Evolutionary conservation across 2,113 vertebrate species (phyloP).

Genomic region (Rhea americana): DNA sequence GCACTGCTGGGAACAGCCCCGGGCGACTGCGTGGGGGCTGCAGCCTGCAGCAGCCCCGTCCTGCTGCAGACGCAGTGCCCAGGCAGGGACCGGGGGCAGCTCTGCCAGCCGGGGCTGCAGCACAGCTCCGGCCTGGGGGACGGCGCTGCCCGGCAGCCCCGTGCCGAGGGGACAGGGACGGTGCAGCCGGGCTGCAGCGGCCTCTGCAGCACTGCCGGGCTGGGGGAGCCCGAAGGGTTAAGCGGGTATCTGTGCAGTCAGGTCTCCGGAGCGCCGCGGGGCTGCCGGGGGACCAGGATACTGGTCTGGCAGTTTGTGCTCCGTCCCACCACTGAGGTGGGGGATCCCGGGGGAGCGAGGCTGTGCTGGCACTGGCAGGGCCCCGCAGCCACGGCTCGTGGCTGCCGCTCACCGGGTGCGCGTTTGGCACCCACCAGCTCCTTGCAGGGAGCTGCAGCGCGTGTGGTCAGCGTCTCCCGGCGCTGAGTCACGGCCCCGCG

Average conservation of each 20-base stretch:
- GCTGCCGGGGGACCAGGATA: fast-evolving
- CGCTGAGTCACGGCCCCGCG: background rate
- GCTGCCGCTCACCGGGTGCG: background rate
- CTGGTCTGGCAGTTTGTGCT: fast-evolving
- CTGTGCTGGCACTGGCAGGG: background rate
- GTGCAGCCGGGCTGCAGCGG: fast-evolving
- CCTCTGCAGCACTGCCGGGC: background rate
- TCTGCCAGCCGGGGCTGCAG: no score
- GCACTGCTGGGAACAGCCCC: no score
- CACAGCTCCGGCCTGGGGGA: no score
- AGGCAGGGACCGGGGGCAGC: no score
- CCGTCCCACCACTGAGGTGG: fast-evolving
- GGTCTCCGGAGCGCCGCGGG: fast-evolving
- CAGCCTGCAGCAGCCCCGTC: no score
- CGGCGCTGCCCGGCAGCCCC: no score
- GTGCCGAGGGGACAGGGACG: no score
- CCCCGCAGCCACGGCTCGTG: fast-evolving
- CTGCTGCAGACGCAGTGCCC: no score
- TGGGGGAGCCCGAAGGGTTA: fast-evolving
- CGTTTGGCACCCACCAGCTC: background rate
- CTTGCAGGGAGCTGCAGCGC: background rate
- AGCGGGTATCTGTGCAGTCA: background rate
- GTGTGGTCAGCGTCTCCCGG: background rate
- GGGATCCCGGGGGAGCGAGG: fast-evolving
- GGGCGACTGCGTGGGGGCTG: no score